Evolutionary conservation across 2,113 vertebrate species (phyloP), one percentile per base, ranked within the genome.

Genomic region (Falcunculus frontatus): DNA sequence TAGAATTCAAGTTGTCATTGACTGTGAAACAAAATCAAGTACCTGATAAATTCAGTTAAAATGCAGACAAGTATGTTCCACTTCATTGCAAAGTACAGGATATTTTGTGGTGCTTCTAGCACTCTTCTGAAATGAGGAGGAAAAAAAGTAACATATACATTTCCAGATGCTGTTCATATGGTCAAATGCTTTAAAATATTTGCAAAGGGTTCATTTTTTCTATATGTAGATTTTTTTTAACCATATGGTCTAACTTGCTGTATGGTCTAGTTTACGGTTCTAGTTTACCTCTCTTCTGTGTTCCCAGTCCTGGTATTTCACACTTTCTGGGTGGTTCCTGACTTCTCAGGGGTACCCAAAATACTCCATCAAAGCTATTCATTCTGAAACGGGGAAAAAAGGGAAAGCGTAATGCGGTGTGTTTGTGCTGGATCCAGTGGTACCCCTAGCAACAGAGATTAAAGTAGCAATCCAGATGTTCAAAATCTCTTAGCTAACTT

Each of bases 11-110:
- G 69, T 86, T 86, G 42, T 90, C 25, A 35, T 75, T 59, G 65
- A 64, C 69, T 70, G 37, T 81, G 80, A 88, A 92, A 64, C 56
- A 87, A 89, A 84, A 75, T 57, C 64, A 87, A 59, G 55, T 56
- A 92, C 60, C 50, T 84, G 52, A 74, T 92, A 81, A 90, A 92
- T 89, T 94, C 57, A 22, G 56, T 92, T 89, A 82, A 95, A 96
- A 89, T 84, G 47, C 68, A 93, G 64, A 46, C 57, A 90, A 85
- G 59, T 75, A 30, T 23, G 56, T 81, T 95, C 52, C 75, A 75
- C 73, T 84, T 89, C 77, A 41, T 60, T 72, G 57, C n/a, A 75
- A 84, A 79, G 77, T 70, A 37, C 60, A 78, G 60, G 91, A 74
- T 89, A 74, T 91, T 84, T 86, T 73, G 13, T 87, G 52, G 63